phyloP scores from a whole-genome alignment of 2,888 invertebrate genomes.

The Nephrotoma appendiculata region DNA sequence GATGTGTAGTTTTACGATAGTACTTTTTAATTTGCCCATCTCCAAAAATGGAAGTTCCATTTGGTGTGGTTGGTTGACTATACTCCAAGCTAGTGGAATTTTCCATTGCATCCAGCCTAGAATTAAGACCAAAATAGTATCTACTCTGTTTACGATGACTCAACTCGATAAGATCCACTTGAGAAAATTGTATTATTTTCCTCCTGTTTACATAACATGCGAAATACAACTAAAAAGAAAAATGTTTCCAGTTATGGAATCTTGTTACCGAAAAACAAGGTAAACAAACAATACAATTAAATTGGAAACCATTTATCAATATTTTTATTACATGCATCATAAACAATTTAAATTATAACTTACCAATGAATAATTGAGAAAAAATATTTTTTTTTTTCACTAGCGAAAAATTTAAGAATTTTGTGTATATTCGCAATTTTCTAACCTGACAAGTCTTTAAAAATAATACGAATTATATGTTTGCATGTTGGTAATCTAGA shows the following conservation, averaged over 20 bases:
- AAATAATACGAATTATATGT: not conserved
- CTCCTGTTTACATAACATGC: not conserved
- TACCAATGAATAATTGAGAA: not conserved
- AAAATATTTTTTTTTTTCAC: not conserved
- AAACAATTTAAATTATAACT: not conserved
- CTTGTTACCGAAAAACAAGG: not conserved
- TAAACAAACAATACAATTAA: not conserved
- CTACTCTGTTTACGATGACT: too few species aligned
- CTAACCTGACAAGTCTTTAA: not conserved
- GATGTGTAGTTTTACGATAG: constrained; percentile 30
- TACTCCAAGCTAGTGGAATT: constrained; percentile 17
- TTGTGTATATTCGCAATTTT: not conserved
- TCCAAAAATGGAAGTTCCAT: constrained; percentile 12
- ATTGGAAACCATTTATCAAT: not conserved
- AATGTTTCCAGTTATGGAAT: not conserved
- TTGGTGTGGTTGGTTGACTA: constrained; percentile 22
- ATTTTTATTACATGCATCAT: not conserved
- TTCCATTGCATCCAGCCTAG: not conserved
- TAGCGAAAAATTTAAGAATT: not conserved
- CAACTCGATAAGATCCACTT: too few species aligned
- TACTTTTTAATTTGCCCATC: constrained; percentile 26
- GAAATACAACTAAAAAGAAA: not conserved
- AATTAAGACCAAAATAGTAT: not conserved
- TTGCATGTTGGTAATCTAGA: too few species aligned
- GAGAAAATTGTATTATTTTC: not conserved